Evolutionary conservation across 92 coral and sea anemone genomes (phyloP), one percentile per base, ranked within the genome.

Genomic region (Micromussa lordhowensis): DNA sequence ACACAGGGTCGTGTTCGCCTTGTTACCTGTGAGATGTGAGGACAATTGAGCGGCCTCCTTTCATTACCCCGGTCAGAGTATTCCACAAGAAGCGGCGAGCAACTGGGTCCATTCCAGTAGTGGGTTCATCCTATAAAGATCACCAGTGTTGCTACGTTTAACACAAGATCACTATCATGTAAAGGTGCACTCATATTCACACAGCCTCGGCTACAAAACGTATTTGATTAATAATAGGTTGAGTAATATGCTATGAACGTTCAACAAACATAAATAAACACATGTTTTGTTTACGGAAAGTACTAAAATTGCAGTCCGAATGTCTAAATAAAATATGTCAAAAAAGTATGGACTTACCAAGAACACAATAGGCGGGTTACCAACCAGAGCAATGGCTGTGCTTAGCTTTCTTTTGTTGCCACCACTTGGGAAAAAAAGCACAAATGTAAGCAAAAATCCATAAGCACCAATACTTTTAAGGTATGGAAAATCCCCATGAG

Each of bases 311-410:
- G 48, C 48, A 1, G 48, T 9, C 48, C 4, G 48, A 9, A 8
- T 44, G 8, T 40, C 48, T 44, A 13, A 44, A 0, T 9, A 44
- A 7, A 44, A 44, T 44, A 44, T 44, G 13, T 40, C 3, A 3
- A 44, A 44, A 18, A 58, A 18, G 64, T 58, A 5, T 58, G 69
- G 36, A n/a, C 98, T 82, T 36, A 96, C 99, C 95, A 96, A 88
- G 81, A 96, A 96, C 35, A 96, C 95, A 30, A 96, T 96, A 22
- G 99, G 98, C 5, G 98, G 99, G 51, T 96, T 92, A 22, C 99
- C 99, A 71, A 96, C 99, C 76, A 96, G 89, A 16, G 99, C 99
- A 68, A 96, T 95, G 38, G 99, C 99, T 59, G 99, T 96, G 75
- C 99, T 96, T 11, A 96, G 91, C 78, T 96, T 96, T 26, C 99